Conservation (phyloP, 2,888 invertebrate genomes). For the Hirtodrosophila alboralis region DNA sequence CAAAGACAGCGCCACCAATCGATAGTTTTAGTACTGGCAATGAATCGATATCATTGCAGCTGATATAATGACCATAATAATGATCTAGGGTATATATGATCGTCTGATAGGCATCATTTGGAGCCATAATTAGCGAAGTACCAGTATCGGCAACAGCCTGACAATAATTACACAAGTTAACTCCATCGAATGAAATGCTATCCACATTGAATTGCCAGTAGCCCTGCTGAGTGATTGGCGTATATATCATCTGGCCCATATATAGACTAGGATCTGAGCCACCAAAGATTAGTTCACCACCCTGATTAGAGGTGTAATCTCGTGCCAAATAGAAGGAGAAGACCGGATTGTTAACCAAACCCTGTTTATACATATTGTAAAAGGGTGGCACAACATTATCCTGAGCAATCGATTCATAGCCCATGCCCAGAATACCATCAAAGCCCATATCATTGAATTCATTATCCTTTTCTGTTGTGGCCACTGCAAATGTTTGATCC, state of each 20-base stretch:
- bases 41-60: conserved; percentile 89
- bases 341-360: conserved; percentile 87
- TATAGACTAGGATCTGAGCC: conserved; percentile 95
- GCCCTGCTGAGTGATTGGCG: conserved; percentile 90
- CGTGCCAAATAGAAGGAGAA: conserved; percentile 96
- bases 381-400: conserved; percentile 95
- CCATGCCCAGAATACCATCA: conserved; percentile 98
- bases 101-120: conserved; percentile 1
- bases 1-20: conserved; percentile 89
- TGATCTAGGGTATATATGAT: neutral
- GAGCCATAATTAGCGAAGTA: conserved; percentile 94
- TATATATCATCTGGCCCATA: conserved; percentile 86
- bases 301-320: conserved; percentile 88
- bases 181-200: conserved; percentile 85
- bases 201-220: conserved; percentile 99
- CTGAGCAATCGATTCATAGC: conserved; percentile 91
- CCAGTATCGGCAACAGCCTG: conserved; percentile 96
- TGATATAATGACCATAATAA: conserved; percentile 84
- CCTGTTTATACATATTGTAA: conserved; percentile 94
- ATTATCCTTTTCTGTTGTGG: conserved; percentile 92
- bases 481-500: conserved; percentile 96
- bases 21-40: conserved; percentile 91
- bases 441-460: conserved; percentile 96
- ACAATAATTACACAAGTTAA: conserved; percentile 85
- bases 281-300: conserved; percentile 95